A percentile compares a stretch with the other conserved stretches of the same genome.
Evolutionary conservation across 2,888 invertebrate genomes (phyloP).

Genomic region (Eupithecia subumbrata): DNA sequence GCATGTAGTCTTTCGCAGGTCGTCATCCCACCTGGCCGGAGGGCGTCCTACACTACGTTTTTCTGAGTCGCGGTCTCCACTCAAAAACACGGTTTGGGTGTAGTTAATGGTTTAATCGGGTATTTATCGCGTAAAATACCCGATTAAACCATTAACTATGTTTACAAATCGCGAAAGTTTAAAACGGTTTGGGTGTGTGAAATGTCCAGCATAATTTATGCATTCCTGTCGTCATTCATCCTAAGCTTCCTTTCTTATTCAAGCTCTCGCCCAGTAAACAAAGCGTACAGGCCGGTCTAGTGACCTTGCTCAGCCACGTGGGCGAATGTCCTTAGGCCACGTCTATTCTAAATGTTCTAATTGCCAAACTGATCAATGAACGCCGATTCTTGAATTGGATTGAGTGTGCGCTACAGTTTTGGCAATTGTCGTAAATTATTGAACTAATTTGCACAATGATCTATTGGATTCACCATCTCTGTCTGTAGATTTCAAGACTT

Average conservation of each 20-base stretch:
- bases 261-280: constrained; percentile 40
- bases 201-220: neutral
- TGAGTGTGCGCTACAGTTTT: constrained; percentile 8
- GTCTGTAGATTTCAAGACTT: no score
- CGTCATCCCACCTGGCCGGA: no score
- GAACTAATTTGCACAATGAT: neutral
- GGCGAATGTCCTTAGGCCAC: constrained; percentile 51
- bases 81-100: no score
- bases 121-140: no score
- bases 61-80: no score
- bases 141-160: no score
- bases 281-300: constrained; percentile 44
- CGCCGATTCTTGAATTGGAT: constrained; percentile 19
- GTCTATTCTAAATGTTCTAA: constrained; percentile 30
- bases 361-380: constrained; percentile 30
- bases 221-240: neutral
- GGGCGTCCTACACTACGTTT: no score
- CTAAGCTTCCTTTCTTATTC: constrained; percentile 28
- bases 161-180: no score
- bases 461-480: neutral
- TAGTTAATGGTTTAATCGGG: no score
- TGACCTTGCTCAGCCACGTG: constrained; percentile 55
- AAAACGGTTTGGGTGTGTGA: neutral
- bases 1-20: no score
- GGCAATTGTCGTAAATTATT: constrained; percentile 4